Percentiles rank a stretch among this genome's conserved stretches.
These are phyloP conservation scores for Thecocarcelia acutangulata DNA, from an alignment of 2,888 invertebrate genomes.

Conservation along the genomic window DNA sequence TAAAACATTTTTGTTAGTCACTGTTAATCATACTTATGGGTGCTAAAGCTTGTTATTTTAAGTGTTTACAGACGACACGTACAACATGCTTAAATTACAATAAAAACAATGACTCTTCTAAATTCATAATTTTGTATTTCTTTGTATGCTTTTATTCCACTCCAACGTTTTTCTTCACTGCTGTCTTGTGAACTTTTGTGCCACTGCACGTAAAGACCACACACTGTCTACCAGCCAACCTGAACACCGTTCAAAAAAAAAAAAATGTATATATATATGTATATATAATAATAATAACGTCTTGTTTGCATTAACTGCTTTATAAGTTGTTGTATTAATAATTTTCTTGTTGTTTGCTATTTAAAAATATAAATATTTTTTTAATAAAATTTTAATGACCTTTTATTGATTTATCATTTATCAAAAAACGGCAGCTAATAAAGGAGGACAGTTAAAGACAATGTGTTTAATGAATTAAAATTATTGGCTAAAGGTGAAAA, in stretches of 20 bases:
- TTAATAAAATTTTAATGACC: slow-evolving; percentile 64
- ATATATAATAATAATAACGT: slow-evolving; percentile 23
- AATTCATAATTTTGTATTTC: slow-evolving; percentile 61
- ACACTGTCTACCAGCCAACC: slow-evolving; percentile 29
- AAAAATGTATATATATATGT: no score
- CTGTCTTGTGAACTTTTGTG: slow-evolving; percentile 62
- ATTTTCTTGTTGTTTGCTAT: slow-evolving; percentile 24
- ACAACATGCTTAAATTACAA: slow-evolving; percentile 69
- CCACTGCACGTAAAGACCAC: slow-evolving; percentile 63
- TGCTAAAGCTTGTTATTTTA: slow-evolving; percentile 67
- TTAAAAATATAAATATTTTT: slow-evolving; percentile 43
- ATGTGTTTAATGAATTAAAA: slow-evolving; percentile 60
- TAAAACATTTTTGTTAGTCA: slow-evolving; percentile 13
- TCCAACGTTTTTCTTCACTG: slow-evolving; percentile 33
- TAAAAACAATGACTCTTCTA: slow-evolving; percentile 70
- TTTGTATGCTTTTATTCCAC: slow-evolving; percentile 30
- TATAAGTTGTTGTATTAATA: slow-evolving; percentile 51
- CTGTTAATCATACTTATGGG: slow-evolving; percentile 54
- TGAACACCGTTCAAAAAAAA: neutral
- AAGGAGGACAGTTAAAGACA: slow-evolving; percentile 68
- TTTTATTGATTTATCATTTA: slow-evolving; percentile 69
- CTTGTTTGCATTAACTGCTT: slow-evolving; percentile 43
- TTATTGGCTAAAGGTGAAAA: slow-evolving; percentile 54
- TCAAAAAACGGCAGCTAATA: slow-evolving; percentile 65
- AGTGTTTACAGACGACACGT: slow-evolving; percentile 69